These are phyloP conservation scores for Spodoptera exigua DNA, from an alignment of 2,888 invertebrate species.

Conservation along the genomic window DNA sequence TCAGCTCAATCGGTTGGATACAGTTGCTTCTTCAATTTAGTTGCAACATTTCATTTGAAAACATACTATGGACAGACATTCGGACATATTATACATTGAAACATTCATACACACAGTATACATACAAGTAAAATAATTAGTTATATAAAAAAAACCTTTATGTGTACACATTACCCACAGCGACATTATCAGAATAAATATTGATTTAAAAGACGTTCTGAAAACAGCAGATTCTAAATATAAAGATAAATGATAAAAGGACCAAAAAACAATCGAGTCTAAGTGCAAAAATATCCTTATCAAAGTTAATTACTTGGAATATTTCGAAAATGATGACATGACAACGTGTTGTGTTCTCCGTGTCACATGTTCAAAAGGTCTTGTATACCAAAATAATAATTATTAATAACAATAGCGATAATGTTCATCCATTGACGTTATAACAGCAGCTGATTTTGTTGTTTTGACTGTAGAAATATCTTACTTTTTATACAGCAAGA, in stretches of 20 bases:
- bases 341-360: constrained; percentile 11
- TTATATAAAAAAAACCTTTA: too few relatives aligned
- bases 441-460: constrained; percentile 27
- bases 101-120: too few relatives aligned
- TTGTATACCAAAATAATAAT: constrained; percentile 35
- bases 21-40: too few relatives aligned
- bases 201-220: too few relatives aligned
- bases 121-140: too few relatives aligned
- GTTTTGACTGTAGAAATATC: constrained; percentile 12
- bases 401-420: constrained; percentile 45
- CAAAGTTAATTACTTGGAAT: not conserved
- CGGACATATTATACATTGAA: too few relatives aligned
- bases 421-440: constrained; percentile 38
- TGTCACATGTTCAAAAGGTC: constrained; percentile 44
- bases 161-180: too few relatives aligned
- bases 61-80: too few relatives aligned
- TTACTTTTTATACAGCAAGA: constrained; percentile 19
- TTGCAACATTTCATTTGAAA: too few relatives aligned
- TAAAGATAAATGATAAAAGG: not conserved
- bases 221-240: not conserved
- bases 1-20: too few relatives aligned
- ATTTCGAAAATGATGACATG: constrained; percentile 26
- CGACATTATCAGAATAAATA: too few relatives aligned
- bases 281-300: not conserved
- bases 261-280: constrained; percentile 1